phyloP scores from a whole-genome alignment of 2,888 invertebrate species.

The Pyrocoelia pectoralis region DNA sequence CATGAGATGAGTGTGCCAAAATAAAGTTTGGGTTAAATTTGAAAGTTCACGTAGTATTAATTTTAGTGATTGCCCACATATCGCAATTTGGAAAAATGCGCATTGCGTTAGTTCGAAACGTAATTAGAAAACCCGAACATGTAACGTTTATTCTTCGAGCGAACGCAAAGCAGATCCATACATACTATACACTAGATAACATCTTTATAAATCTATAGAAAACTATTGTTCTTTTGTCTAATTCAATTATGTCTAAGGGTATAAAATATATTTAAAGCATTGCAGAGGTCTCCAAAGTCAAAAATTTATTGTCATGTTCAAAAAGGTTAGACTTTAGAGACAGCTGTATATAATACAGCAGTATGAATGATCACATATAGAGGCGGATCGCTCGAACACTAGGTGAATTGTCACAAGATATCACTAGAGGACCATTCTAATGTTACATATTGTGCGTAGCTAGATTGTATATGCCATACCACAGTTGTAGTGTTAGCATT shows the following conservation, averaged over 20 bases:
- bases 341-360: conserved; percentile 43
- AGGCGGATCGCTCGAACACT: conserved; percentile 60
- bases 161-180: conserved; percentile 25
- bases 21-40: conserved; percentile 7
- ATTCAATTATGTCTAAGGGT: conserved; percentile 52
- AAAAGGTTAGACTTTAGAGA: conserved; percentile 32
- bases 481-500: conserved; percentile 23
- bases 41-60: conserved; percentile 41
- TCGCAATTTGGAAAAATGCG: conserved; percentile 42
- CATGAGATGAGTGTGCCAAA: conserved; percentile 30
- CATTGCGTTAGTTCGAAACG: conserved; percentile 22
- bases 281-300: conserved; percentile 46
- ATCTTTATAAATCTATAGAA: conserved; percentile 60
- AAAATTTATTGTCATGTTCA: conserved; percentile 42
- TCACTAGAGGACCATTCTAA: conserved; percentile 58
- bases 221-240: conserved; percentile 57
- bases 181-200: conserved; percentile 46
- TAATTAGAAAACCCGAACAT: background rate
- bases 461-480: conserved; percentile 40
- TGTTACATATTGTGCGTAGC: conserved; percentile 57
- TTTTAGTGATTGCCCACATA: conserved; percentile 51
- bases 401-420: conserved; percentile 60
- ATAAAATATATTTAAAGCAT: conserved; percentile 59
- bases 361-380: conserved; percentile 58
- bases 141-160: conserved; percentile 13